Evolutionary conservation across 2,113 vertebrate species (phyloP), one percentile per base, ranked within the genome.

Genomic region (Cygnus buccinator): DNA sequence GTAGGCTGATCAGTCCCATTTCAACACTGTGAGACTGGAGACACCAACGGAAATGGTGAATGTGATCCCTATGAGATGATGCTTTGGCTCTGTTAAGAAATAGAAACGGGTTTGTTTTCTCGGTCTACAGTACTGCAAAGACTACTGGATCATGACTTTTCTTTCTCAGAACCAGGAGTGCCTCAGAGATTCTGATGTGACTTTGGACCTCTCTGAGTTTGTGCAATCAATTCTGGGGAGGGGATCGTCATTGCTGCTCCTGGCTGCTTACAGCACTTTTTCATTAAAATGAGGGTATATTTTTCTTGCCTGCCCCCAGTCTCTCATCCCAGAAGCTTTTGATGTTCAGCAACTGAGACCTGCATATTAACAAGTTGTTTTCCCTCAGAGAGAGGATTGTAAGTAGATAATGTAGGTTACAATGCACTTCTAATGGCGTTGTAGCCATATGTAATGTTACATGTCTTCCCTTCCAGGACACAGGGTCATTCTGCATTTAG

Each of bases 21-120:
- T 98, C 98, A 98, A 97, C 98, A 98, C 98, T 98, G 98, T 98
- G 97, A 98, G 98, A 98, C 97, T 97, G 97, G 93, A 94, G 96
- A 96, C 59, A 84, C 92, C 85, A 84, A 96, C 94, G 68, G 98
- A 98, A 98, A 98, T 98, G 98, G 98, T 97, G 97, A 98, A 98
- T 98, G 90, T 98, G 98, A 98, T 98, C 98, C 98, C 98, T 98
- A 97, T 98, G 97, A 98, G 93, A 97, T 95, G 95, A 98, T 97
- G 97, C 96, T 97, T 97, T 97, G 97, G 97, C 95, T 98, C 95
- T 93, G 97, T 96, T 96, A 97, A 94, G 97, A 98, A 97, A 96
- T 77, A 96, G 96, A 97, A 98, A 98, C 98, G 98, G 98, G 98
- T 98, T 97, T 97, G 96, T 97, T 98, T 97, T 96, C 96, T 97